These are phyloP conservation scores for Meloidogyne chitwoodi DNA, from an alignment of 1,140 invertebrate species.

Conservation along the genomic window DNA sequence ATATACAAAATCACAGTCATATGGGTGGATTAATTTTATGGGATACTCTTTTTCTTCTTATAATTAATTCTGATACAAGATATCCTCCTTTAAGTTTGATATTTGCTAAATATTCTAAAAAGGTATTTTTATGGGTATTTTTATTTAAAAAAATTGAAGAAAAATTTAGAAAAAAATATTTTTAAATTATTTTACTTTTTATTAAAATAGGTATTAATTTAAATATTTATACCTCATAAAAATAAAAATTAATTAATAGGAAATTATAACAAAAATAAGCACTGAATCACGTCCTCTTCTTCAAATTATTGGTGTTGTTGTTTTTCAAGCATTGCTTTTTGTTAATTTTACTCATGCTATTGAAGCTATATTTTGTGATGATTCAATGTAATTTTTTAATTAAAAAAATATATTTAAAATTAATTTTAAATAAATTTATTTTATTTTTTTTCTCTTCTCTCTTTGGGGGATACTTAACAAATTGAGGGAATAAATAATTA, in stretches of 20 bases:
- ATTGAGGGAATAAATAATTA: too few relatives aligned
- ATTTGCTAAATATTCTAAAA: too few relatives aligned
- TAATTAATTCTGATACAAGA: not conserved
- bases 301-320: conserved; percentile 8
- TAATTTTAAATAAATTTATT: not conserved
- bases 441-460: too few relatives aligned
- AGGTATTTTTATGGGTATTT: not conserved
- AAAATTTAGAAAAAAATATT: too few relatives aligned
- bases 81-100: not conserved
- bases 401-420: not conserved
- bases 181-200: too few relatives aligned
- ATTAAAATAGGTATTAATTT: too few relatives aligned
- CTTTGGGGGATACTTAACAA: too few relatives aligned
- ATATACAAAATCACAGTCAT: conserved; percentile 17
- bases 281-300: not conserved
- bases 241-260: too few relatives aligned
- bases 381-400: not conserved
- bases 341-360: conserved; percentile 31
- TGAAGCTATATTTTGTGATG: conserved; percentile 16
- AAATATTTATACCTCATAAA: too few relatives aligned
- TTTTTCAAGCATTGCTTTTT: conserved; percentile 24
- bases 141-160: too few relatives aligned
- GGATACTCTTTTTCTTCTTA: conserved; percentile 9
- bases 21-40: conserved; percentile 9
- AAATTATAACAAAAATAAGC: not conserved